These are phyloP conservation scores for Syrphus vitripennis DNA, from an alignment of 2,888 invertebrate genomes.

Conservation along the genomic window DNA sequence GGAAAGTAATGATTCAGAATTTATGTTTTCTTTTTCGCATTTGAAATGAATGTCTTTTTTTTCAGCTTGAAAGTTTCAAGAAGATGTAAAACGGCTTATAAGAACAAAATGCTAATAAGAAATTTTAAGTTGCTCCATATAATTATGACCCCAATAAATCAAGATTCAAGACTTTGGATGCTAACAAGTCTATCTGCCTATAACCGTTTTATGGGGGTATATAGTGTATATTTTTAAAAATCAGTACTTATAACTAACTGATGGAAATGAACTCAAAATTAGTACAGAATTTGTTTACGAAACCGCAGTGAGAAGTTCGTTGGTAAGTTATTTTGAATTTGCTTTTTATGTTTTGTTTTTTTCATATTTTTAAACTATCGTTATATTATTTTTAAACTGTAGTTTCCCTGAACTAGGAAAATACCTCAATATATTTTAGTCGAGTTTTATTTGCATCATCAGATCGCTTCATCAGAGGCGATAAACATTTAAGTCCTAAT, in stretches of 20 bases:
- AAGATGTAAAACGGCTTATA: not conserved
- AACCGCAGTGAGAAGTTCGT: not conserved
- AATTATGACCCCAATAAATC: not conserved
- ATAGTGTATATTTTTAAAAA: too few species aligned
- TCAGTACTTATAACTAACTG: too few species aligned
- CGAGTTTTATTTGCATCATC: too few species aligned
- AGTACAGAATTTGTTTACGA: not conserved
- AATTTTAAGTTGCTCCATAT: not conserved
- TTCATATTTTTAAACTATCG: not conserved
- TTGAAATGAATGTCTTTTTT: not conserved
- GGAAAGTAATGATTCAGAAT: conserved; percentile 27
- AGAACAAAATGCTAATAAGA: not conserved
- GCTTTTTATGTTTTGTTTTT: not conserved
- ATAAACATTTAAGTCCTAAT: too few species aligned
- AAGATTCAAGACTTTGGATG: too few species aligned
- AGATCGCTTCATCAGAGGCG: too few species aligned
- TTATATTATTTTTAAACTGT: too few species aligned
- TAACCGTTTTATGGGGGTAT: too few species aligned
- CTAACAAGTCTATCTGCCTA: not conserved
- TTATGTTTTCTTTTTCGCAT: not conserved
- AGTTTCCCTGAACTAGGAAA: too few species aligned
- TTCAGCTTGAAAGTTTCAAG: too few species aligned
- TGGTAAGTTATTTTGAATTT: not conserved
- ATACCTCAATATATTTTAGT: too few species aligned
- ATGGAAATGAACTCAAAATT: too few species aligned